These are phyloP conservation scores for Drosophila planitibia DNA, from an alignment of 2,888 invertebrate species.

Conservation along the genomic window DNA sequence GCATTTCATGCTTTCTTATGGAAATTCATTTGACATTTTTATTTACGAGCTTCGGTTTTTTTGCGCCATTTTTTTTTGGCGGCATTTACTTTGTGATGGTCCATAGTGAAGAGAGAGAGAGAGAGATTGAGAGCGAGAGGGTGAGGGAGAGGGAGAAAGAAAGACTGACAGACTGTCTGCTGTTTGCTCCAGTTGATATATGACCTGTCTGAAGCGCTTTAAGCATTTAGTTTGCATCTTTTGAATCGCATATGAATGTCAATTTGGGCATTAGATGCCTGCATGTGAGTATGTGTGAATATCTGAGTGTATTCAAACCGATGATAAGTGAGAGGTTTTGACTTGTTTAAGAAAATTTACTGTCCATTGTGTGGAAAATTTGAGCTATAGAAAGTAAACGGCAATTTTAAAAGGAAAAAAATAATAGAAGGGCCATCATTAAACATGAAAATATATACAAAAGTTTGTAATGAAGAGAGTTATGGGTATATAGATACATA, in stretches of 20 bases:
- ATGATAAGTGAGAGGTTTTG: slow-evolving; percentile 9
- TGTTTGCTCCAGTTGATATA: slow-evolving; percentile 58
- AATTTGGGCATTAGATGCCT: slow-evolving; percentile 35
- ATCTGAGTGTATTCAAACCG: slow-evolving; percentile 5
- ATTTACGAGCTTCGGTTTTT: slow-evolving; percentile 64
- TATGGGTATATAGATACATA: background rate
- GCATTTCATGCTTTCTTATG: slow-evolving; percentile 63
- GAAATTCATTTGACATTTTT: slow-evolving; percentile 75
- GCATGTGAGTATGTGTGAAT: slow-evolving; percentile 1
- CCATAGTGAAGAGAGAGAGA: background rate
- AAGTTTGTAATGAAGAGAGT: background rate
- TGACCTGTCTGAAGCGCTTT: slow-evolving; percentile 44
- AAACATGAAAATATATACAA: background rate
- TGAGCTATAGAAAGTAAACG: background rate
- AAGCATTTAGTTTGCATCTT: slow-evolving; percentile 59
- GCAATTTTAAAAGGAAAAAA: background rate
- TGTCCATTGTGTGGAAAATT: slow-evolving; percentile 16
- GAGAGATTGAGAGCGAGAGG: background rate
- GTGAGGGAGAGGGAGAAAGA: slow-evolving; percentile 2
- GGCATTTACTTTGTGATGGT: slow-evolving; percentile 36
- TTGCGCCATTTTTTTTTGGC: slow-evolving; percentile 40
- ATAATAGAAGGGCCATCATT: background rate
- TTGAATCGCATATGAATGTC: slow-evolving; percentile 57
- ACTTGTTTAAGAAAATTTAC: slow-evolving; percentile 15
- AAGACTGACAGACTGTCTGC: slow-evolving; percentile 40